A percentile compares a stretch with the other conserved stretches of the same genome.
Conservation (phyloP, 1,140 invertebrate genomes). For the Caligus rogercresseyi region DNA sequence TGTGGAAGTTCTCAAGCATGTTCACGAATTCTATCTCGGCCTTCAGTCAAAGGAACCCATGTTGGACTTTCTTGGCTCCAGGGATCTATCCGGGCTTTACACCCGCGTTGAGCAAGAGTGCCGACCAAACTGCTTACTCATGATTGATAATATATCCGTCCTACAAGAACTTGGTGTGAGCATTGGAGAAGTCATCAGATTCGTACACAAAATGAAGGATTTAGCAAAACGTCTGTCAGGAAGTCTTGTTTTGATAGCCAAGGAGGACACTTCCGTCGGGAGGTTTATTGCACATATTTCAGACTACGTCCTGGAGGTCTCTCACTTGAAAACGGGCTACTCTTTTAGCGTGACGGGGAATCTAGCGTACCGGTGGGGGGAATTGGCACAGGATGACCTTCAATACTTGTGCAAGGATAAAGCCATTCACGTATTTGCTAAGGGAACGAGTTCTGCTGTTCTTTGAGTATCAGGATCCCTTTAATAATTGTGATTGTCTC, state of each 20-base stretch:
- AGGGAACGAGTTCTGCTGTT: not conserved
- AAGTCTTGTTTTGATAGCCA: not conserved
- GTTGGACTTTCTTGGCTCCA: not conserved
- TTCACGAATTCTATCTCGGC: not conserved
- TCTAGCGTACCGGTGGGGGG: not conserved
- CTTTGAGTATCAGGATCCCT: too few species aligned
- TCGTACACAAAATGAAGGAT: not conserved
- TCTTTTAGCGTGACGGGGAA: not conserved
- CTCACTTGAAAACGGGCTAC: not conserved
- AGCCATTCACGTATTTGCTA: not conserved
- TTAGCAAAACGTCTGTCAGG: not conserved
- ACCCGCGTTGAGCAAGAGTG: not conserved
- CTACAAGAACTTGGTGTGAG: not conserved
- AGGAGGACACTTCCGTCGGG: not conserved
- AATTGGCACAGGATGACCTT: not conserved
- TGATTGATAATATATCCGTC: not conserved
- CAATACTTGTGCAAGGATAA: not conserved
- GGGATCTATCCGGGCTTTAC: not conserved
- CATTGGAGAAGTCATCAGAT: not conserved
- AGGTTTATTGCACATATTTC: not conserved
- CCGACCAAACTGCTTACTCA: not conserved
- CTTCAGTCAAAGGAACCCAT: not conserved
- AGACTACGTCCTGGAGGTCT: not conserved
- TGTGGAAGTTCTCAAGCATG: not conserved
- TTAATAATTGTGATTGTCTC: too few species aligned